Percentiles rank a stretch among this genome's conserved stretches.
These are phyloP conservation scores for Chaenogobius annularis DNA, from an alignment of 2,113 vertebrate species.

Conservation along the genomic window DNA sequence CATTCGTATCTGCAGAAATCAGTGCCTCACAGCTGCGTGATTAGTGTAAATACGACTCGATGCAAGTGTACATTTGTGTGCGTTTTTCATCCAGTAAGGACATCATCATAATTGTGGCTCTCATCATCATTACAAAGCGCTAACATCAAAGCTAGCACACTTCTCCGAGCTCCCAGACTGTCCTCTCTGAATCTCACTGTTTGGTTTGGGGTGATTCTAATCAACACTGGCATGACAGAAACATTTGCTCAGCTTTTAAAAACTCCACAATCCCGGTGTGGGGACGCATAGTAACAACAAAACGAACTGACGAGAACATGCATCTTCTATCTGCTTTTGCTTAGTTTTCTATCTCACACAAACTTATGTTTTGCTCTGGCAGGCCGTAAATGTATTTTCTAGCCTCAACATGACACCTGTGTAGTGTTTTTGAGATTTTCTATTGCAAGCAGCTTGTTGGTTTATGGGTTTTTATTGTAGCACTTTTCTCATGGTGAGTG, in stretches of 20 bases:
- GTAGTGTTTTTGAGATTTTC: slow-evolving; percentile 5
- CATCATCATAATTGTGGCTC: slow-evolving; percentile 26
- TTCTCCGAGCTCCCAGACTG: slow-evolving; percentile 36
- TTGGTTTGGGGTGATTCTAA: slow-evolving; percentile 63
- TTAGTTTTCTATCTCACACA: slow-evolving; percentile 1
- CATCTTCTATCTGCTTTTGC: slow-evolving; percentile 25
- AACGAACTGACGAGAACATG: slow-evolving; percentile 37
- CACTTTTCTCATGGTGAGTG: slow-evolving; percentile 42
- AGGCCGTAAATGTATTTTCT: slow-evolving; percentile 16
- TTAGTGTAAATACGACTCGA: neutral
- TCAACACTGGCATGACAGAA: slow-evolving; percentile 47
- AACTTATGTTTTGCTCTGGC: slow-evolving; percentile 6
- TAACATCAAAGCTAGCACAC: slow-evolving; percentile 44
- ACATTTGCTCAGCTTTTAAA: slow-evolving; percentile 36
- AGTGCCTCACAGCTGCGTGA: slow-evolving; percentile 2
- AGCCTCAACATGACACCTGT: slow-evolving; percentile 13
- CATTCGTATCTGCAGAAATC: neutral
- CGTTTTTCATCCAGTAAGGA: slow-evolving; percentile 20
- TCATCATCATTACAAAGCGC: slow-evolving; percentile 34
- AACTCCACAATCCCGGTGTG: slow-evolving; percentile 16
- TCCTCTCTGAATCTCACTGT: slow-evolving; percentile 40
- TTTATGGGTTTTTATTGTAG: slow-evolving; percentile 37
- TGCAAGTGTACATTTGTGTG: slow-evolving; percentile 2
- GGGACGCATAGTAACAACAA: slow-evolving; percentile 41
- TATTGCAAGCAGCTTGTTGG: slow-evolving; percentile 15